A percentile compares a stretch with the other conserved stretches of the same genome.
Conservation (phyloP, 2,888 invertebrate species). For the Thalpophila matura region DNA sequence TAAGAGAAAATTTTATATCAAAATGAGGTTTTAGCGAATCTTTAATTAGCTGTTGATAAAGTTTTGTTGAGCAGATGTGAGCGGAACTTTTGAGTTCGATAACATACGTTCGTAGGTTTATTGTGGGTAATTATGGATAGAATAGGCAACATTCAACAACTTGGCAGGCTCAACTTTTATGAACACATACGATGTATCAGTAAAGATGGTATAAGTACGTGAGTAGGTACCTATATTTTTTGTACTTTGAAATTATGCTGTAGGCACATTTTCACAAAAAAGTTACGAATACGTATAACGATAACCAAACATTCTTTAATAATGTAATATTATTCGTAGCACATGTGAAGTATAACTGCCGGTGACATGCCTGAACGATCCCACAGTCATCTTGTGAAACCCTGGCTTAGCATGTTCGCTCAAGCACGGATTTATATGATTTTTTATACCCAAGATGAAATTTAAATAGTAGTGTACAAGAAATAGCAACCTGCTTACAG, state of each 20-base stretch:
- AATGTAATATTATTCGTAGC: slow-evolving; percentile 9
- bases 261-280: not conserved
- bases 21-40: slow-evolving; percentile 8
- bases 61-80: not conserved
- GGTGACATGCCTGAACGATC: not conserved
- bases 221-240: no score
- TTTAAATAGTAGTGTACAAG: no score
- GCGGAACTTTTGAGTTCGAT: not conserved
- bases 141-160: slow-evolving; percentile 7
- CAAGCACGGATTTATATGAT: not conserved
- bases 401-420: not conserved
- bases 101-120: not conserved
- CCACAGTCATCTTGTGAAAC: slow-evolving; percentile 3
- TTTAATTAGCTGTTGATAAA: not conserved
- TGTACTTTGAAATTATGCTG: no score
- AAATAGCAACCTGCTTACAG: no score
- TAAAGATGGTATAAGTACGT: no score
- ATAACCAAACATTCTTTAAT: not conserved
- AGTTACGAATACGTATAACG: not conserved
- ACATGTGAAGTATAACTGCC: no score
- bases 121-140: not conserved
- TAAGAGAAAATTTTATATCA: slow-evolving; percentile 7
- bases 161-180: no score
- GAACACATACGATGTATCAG: no score
- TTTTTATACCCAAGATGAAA: not conserved